phyloP scores from a whole-genome alignment of 2,888 invertebrate species.

The Netelia fuscicornis region DNA sequence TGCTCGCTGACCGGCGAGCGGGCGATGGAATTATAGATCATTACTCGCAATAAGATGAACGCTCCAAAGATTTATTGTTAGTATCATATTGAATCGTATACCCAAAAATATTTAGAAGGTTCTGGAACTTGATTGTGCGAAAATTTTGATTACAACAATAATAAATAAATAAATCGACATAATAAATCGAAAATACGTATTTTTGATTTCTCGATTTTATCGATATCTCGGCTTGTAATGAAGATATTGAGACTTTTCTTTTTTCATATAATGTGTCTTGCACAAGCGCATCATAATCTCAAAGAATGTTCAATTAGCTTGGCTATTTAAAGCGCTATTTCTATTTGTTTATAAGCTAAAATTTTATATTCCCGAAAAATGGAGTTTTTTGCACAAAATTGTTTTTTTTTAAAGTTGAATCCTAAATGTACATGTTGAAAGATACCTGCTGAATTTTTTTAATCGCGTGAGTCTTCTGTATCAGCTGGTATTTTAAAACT shows the following conservation, averaged over 20 bases:
- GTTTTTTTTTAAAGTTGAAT: neutral
- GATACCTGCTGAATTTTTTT: neutral
- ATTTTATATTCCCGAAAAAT: neutral
- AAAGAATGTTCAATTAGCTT: no score
- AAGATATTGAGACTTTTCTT: no score
- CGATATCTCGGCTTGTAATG: neutral
- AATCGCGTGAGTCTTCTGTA: neutral
- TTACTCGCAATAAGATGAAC: neutral
- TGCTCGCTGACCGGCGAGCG: neutral
- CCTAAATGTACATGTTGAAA: neutral
- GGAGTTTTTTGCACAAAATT: neutral
- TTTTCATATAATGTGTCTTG: no score
- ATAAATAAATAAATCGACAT: no score
- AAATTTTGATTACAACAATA: neutral
- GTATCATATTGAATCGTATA: neutral
- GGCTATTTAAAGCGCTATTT: no score
- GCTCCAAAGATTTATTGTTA: neutral
- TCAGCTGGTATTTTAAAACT: no score
- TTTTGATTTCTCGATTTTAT: neutral
- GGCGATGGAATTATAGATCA: neutral
- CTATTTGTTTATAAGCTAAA: no score
- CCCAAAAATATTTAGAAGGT: neutral
- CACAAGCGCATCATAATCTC: no score
- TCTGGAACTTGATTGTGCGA: neutral
- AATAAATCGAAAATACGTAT: no score